Evolutionary conservation across 1,140 invertebrate species (phyloP), one percentile per base, ranked within the genome.

Genomic region (Pygmarrhopalites habei): DNA sequence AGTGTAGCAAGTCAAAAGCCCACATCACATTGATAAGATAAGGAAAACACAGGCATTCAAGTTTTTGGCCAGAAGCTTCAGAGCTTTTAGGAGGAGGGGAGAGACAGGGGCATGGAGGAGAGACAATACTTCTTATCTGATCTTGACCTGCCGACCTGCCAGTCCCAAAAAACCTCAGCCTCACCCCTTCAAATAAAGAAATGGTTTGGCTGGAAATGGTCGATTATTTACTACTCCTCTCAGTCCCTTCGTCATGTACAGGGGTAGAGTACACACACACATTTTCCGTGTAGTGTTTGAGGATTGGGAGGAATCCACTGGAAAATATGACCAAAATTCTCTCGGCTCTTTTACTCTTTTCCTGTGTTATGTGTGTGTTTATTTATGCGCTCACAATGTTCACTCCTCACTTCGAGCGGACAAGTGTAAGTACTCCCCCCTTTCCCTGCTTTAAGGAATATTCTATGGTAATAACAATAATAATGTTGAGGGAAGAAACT

Each of bases 101-200:
- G n/a, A 25, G 32, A 35, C 21, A 46, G 44, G 19, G 28, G 26
- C 25, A 19, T 15, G 23, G 44, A 14, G 51, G 7, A 53, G 51
- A 53, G 51, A 53, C 51, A 53, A 53, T 53, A 30, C 51, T 10
- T 61, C 46, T 61, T 61, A 61, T 61, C 59, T 53, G 59, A 61
- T 61, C 32, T 52, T 53, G 49, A 61, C 59, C 59, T 61, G 30
- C 28, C 49, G 43, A 61, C 59, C 47, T 30, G 23, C 10, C 51
- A 46, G 44, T 46, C n/a, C 44, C 44, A 46, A n/a, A n/a, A n/a
- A n/a, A 21, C 44, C 21, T n/a, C 23, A 30, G 51, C 25, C 51
- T 53, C 51, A 53, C 51, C 51, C 51, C 51, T 53, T 53, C 51
- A 46, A 46, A 46, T 46, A 46, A 10, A 46, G 35, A 39, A 39